Evolutionary conservation across 2,797 vertebrate genomes (phyloP), one percentile per base, ranked within the genome.

Genomic region (Onychomys arenicola): DNA sequence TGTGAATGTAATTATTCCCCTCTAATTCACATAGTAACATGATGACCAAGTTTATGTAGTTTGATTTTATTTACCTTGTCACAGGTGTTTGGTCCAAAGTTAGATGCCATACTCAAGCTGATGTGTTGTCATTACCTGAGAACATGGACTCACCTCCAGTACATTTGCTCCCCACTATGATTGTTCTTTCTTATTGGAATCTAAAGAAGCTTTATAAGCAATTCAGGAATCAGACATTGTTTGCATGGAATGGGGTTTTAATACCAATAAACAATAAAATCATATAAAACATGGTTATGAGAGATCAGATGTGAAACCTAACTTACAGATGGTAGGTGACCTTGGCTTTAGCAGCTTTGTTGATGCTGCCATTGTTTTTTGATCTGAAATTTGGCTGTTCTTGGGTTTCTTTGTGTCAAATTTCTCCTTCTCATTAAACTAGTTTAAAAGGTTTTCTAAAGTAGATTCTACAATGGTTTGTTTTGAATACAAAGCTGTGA

Each of bases 401-500:
- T 14, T 25, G 69, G 12, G 85, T 88, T 13, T 73, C n/a, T 17
- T 82, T 83, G 34, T 37, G 77, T 40, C 81, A 91, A 94, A n/a
- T 93, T 87, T 91, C 11, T 10, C 46, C 34, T 81, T 81, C 21
- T 92, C 32, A 34, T 93, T 76, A 94, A 92, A 25, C 63, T 91
- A 85, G 59, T 4, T 82, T 71, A 71, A 87, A 87, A 13, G 10
- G 10, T 46, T 89, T 93, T 84, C 57, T 76, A 14, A 73, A 90
- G 97, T 0, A 6, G 78, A 61, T 63, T 94, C 59, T 90, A 29
- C 87, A 14, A 78, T 65, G 49, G 27, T 92, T 69, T 14, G 19
- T 88, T 49, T 77, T 93, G 34, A 97, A 96, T 78, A 90, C 49
- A 93, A 81, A 97, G 13, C 67, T 83, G 6, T 91, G 49, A 82